Evolutionary conservation across 2,888 invertebrate genomes (phyloP), one percentile per base, ranked within the genome.

Genomic region (Oxytorus armatus): DNA sequence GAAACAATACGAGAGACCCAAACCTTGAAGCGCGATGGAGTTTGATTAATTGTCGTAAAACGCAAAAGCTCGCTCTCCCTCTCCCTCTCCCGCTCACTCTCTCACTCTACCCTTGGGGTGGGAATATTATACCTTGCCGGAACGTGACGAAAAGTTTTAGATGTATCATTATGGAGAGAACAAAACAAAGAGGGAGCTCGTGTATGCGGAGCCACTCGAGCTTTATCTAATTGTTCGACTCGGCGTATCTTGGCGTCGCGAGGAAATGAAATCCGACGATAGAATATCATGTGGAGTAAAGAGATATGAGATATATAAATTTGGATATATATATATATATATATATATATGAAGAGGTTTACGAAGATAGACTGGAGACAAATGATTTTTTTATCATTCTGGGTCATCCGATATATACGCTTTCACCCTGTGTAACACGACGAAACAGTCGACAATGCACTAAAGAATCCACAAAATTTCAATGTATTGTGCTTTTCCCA

Each of bases 41-140:
- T 73, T 77, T 80, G 73, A 77, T 77, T 80, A 80, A 80, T 80
- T 33, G 63, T 65, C 55, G 39, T n/a, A 21, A 33, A 72, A 59
- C 39, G 59, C 44, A 2, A 55, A 70, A 76, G 44, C 47, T 61
- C 21, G 10, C 36, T 16, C n/a, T 51, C 21, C 2, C 25, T 75
- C 65, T 10, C 39, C 36, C 25, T 25, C 5, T 18, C 1, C n/a
- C 21, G n/a, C 16, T 14, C n/a, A 14, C 7, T 29, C 25, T 29
- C 14, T 23, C 4, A 8, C 23, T n/a, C 14, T 51, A 25, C 18
- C 25, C 14, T 42, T 14, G 16, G 25, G 39, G n/a, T n/a, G 21
- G 29, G 47, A 29, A 18, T 36, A 53, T 70, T 44, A 70, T 65
- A 47, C 36, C 44, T 57, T 42, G 42, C n/a, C 14, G 39, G 39